These are phyloP conservation scores for Harpegnathos saltator DNA, from an alignment of 1,140 invertebrate species.

Conservation along the genomic window DNA sequence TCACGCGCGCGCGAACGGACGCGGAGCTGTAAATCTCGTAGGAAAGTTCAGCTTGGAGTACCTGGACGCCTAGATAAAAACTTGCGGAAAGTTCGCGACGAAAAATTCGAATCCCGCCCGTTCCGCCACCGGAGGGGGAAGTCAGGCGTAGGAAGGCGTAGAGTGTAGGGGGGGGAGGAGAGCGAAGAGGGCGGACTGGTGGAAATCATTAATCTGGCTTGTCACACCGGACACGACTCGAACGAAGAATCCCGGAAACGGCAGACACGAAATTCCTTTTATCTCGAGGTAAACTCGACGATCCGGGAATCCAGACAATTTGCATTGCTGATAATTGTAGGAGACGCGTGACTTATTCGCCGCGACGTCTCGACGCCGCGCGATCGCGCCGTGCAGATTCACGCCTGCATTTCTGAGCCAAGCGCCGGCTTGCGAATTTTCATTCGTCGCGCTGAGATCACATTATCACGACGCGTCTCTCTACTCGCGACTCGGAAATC, in stretches of 20 bases:
- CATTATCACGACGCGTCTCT: constrained; percentile 27
- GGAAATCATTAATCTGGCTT: constrained; percentile 56
- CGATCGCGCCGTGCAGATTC: neutral
- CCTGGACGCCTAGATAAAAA: constrained; percentile 45
- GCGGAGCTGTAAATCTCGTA: constrained; percentile 42
- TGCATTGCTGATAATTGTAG: constrained; percentile 56
- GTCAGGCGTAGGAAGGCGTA: too few relatives aligned
- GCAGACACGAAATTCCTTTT: constrained; percentile 57
- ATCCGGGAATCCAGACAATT: constrained; percentile 51
- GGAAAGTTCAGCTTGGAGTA: constrained; percentile 36
- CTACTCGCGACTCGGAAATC: too few relatives aligned
- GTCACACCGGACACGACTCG: constrained; percentile 52
- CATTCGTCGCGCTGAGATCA: too few relatives aligned
- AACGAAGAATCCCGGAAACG: constrained; percentile 53
- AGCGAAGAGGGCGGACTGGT: constrained; percentile 2
- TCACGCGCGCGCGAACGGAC: constrained; percentile 4
- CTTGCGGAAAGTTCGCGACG: constrained; percentile 48
- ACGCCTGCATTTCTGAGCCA: too few relatives aligned
- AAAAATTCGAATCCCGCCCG: constrained; percentile 60
- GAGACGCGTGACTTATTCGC: constrained; percentile 18
- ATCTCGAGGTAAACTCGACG: constrained; percentile 25
- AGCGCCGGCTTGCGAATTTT: too few relatives aligned
- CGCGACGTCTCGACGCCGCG: constrained; percentile 7
- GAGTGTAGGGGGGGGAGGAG: too few relatives aligned
- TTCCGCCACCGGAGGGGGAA: neutral